A percentile compares a stretch with the other conserved stretches of the same genome.
phyloP scores from a whole-genome alignment of 2,888 invertebrate genomes.

The Metalampra italica region DNA sequence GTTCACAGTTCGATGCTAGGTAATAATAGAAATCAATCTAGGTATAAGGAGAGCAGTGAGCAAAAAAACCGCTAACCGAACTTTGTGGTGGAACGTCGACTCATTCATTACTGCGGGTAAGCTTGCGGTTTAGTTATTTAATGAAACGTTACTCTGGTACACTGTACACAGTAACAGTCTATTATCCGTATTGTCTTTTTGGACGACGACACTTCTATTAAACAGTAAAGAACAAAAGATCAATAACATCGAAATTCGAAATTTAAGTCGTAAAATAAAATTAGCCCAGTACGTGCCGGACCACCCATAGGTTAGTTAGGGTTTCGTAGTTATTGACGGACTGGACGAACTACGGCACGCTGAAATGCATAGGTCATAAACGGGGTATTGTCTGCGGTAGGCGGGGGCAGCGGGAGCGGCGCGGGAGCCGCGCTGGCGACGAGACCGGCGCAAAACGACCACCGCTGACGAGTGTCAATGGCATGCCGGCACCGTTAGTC shows the following conservation, averaged over 20 bases:
- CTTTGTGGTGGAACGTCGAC: slow-evolving; percentile 50
- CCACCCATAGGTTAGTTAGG: too few species aligned
- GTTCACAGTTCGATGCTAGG: slow-evolving; percentile 48
- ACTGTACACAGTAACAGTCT: slow-evolving; percentile 33
- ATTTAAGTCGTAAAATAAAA: background rate
- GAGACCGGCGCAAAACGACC: slow-evolving; percentile 38
- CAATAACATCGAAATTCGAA: background rate
- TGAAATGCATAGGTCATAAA: background rate
- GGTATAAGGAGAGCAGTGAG: slow-evolving; percentile 52
- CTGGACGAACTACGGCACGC: too few species aligned
- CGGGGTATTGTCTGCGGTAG: background rate
- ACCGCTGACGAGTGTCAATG: slow-evolving; percentile 73
- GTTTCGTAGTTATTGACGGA: too few species aligned
- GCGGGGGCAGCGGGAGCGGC: background rate
- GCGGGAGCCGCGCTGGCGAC: background rate
- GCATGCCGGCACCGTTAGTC: slow-evolving; percentile 73
- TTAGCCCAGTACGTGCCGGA: too few species aligned
- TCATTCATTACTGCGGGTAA: slow-evolving; percentile 58
- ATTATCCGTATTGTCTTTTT: slow-evolving; percentile 29
- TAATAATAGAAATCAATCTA: slow-evolving; percentile 67
- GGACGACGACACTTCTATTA: slow-evolving; percentile 14
- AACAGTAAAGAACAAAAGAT: background rate
- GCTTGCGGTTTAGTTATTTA: slow-evolving; percentile 62
- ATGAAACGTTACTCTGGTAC: slow-evolving; percentile 54
- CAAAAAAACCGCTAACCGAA: slow-evolving; percentile 68